A percentile compares a stretch with the other conserved stretches of the same genome.
phyloP scores from a whole-genome alignment of 2,797 vertebrate genomes.

The Amazona ochrocephala region DNA sequence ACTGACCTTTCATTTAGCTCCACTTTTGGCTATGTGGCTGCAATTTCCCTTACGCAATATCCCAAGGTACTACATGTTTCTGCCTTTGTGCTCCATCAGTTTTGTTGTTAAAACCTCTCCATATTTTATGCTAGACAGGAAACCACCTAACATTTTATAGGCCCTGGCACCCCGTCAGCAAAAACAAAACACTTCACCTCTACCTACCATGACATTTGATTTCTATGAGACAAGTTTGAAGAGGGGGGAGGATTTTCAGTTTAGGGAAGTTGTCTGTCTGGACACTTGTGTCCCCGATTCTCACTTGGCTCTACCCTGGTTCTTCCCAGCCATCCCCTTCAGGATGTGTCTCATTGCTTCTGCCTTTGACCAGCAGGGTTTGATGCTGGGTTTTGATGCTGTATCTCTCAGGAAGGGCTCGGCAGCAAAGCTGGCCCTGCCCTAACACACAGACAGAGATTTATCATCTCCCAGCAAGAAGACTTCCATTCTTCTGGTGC shows the following conservation, averaged over 20 bases:
- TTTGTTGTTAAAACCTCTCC: not conserved
- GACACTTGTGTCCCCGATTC: not conserved
- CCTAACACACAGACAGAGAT: not conserved
- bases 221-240: fast-evolving
- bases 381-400: not conserved
- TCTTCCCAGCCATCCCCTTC: not conserved
- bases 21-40: not conserved
- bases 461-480: not conserved
- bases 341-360: fast-evolving
- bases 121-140: not conserved
- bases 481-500: not conserved
- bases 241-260: too few species aligned
- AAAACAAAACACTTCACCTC: not conserved
- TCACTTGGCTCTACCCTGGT: not conserved
- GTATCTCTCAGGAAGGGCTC: not conserved
- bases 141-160: not conserved
- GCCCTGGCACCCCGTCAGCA: not conserved
- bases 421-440: not conserved
- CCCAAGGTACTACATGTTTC: not conserved
- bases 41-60: not conserved
- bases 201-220: not conserved
- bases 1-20: constrained; percentile 10
- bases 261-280: not conserved
- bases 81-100: not conserved
- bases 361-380: not conserved